A percentile compares a stretch with the other conserved stretches of the same genome.
Conservation (phyloP, 2,888 invertebrate genomes). For the Eilema sororculum region DNA sequence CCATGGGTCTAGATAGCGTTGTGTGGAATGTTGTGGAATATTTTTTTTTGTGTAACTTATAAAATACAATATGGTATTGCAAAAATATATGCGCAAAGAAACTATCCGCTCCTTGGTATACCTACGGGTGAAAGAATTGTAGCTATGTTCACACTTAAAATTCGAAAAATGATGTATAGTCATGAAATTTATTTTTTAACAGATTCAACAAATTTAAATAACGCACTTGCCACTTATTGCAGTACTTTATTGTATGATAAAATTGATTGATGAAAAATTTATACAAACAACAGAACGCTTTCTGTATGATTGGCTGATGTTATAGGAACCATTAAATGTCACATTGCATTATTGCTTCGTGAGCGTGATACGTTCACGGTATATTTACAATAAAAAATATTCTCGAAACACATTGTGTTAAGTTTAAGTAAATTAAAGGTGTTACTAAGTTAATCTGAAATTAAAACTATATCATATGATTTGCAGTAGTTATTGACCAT, state of each 20-base stretch:
- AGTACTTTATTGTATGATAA: constrained; percentile 58
- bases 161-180: not conserved
- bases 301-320: constrained; percentile 66
- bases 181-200: not conserved
- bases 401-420: not conserved
- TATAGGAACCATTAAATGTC: constrained; percentile 42
- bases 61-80: not conserved
- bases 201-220: constrained; percentile 24
- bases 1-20: no score
- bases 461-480: not conserved
- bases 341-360: constrained; percentile 38
- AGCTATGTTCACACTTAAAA: no score
- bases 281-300: constrained; percentile 60
- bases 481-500: not conserved
- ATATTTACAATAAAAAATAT: constrained; percentile 29
- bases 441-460: not conserved
- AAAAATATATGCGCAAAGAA: no score
- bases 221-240: constrained; percentile 20
- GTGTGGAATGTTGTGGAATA: no score
- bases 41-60: no score
- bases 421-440: not conserved
- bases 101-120: no score
- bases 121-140: no score
- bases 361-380: constrained; percentile 25
- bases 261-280: constrained; percentile 58